Base-by-base conservation (phyloP, 2,113 vertebrate species). In the Tenrec ecaudatus region DNA sequence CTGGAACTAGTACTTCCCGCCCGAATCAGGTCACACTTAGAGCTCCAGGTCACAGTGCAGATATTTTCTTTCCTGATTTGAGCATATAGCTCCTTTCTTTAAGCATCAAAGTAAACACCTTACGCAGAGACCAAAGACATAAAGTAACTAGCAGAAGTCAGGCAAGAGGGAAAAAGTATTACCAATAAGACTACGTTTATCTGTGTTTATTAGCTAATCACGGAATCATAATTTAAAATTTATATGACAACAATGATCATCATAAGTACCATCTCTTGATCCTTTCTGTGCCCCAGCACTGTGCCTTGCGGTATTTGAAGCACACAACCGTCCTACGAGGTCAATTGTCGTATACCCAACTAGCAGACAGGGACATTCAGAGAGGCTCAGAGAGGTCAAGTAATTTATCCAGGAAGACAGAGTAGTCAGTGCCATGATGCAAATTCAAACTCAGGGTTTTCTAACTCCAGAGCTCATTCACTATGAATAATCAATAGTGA, bases 121-220 rank as follows among this genome's bases (percentile, higher is more conserved):
- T 83, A 71, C 22, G 62, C 33, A 75, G 40, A 57, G 23, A 94
- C 23, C 62, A 82, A 82, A 62, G 43, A 90, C 69, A 78, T n/a
- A 78, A 86, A 89, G 38, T 19, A 81, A 57, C 43, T 62, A 53
- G 84, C n/a, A 64, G 77, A 86, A 92, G 71, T 82, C 19, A 73
- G 19, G 40, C 14, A 82, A 82, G 66, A 69, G 7, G 66, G 69
- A 23, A 82, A 80, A 89, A 86, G 36, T 71, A 38, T 40, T 40
- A 16, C 58, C 23, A 76, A 47, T 10, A 93, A 40, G 20, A 43
- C 38, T 58, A 66, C 6, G 60, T 29, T 23, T 23, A 33, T n/a
- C 6, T 83, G 15, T 10, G 14, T n/a, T 82, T 82, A 22, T 60
- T 76, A 76, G 76, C 58, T 60, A 86, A 58, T 69, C 16, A 87